Evolutionary conservation across 2,888 invertebrate species (phyloP).

Genomic region (Rhaphigaster nebulosa): DNA sequence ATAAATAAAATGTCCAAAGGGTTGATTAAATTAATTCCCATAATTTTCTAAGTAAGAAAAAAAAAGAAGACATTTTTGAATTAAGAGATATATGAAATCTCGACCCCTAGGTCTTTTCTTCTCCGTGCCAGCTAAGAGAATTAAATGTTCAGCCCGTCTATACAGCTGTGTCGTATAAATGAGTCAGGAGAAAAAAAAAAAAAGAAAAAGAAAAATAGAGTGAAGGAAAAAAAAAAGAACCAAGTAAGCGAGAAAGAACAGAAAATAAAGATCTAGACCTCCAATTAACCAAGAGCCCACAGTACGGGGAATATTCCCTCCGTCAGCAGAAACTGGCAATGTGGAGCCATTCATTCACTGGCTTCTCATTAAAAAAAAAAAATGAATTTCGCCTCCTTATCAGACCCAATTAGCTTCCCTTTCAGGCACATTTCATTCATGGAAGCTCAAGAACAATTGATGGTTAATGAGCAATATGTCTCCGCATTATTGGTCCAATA

Average conservation of each 20-base stretch:
- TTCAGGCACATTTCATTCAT: neutral
- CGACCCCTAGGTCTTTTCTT: neutral
- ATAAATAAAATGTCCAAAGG: neutral
- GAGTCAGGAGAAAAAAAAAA: neutral
- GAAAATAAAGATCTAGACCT: constrained; percentile 35
- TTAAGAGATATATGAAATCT: neutral
- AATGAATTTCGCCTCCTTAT: neutral
- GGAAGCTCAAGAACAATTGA: neutral
- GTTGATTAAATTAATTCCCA: neutral
- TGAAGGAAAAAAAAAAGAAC: neutral
- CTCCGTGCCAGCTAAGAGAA: neutral
- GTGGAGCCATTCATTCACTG: neutral
- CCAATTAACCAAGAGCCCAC: neutral
- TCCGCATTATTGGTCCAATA: neutral
- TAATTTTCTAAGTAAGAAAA: neutral
- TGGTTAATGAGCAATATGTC: neutral
- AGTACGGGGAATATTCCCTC: neutral
- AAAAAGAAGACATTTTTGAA: neutral
- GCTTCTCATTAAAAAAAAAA: constrained; percentile 5
- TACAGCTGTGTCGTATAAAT: neutral
- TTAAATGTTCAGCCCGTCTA: neutral
- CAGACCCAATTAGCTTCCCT: neutral
- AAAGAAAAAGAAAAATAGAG: neutral
- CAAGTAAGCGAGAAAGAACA: constrained; percentile 9
- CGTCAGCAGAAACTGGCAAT: neutral